These are phyloP conservation scores for Colletes latitarsis DNA, from an alignment of 1,140 invertebrate species.

Conservation along the genomic window DNA sequence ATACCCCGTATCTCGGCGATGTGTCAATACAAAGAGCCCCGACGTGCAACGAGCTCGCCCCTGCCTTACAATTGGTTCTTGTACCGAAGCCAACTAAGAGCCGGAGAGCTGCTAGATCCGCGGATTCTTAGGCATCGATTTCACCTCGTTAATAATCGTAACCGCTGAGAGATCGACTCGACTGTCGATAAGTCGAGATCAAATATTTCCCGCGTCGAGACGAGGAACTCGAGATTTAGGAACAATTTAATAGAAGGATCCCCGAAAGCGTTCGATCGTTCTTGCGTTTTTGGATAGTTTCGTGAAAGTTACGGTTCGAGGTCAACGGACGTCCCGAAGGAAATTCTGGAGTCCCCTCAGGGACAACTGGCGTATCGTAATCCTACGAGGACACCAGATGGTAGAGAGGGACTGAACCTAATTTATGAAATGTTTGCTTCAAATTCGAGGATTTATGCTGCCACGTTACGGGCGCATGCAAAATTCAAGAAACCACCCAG, in stretches of 20 bases:
- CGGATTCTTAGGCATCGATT: slow-evolving; percentile 28
- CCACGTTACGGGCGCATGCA: no score
- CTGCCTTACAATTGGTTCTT: slow-evolving; percentile 51
- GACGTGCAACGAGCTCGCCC: slow-evolving; percentile 8
- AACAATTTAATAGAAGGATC: no score
- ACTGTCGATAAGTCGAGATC: not conserved
- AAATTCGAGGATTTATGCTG: no score
- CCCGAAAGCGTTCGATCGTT: no score
- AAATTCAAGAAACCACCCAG: no score
- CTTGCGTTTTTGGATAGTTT: no score
- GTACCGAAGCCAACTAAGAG: slow-evolving; percentile 44
- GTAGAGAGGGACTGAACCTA: not conserved
- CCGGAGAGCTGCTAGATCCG: slow-evolving; percentile 25
- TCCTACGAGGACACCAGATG: no score
- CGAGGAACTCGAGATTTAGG: not conserved
- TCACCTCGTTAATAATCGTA: not conserved
- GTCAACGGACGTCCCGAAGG: no score
- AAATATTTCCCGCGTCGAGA: not conserved
- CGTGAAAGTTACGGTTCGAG: no score
- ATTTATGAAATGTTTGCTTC: not conserved
- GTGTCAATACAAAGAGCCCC: slow-evolving; percentile 51
- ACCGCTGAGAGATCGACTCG: no score
- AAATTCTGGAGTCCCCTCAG: no score
- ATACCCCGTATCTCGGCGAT: slow-evolving; percentile 58
- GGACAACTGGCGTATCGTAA: no score